phyloP scores from a whole-genome alignment of 2,797 vertebrate species.

The Holocentrus rufus region DNA sequence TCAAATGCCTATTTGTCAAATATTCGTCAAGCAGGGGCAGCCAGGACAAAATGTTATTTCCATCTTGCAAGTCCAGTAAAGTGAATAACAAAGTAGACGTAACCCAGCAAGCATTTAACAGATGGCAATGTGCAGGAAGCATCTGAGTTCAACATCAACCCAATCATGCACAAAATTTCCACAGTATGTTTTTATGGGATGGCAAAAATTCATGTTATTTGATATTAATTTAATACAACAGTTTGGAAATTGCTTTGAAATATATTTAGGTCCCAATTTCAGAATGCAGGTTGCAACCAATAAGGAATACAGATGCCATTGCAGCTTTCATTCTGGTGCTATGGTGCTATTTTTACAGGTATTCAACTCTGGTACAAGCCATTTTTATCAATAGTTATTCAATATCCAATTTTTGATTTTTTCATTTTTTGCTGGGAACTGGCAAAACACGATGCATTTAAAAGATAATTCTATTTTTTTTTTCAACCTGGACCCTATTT shows the following conservation, averaged over 20 bases:
- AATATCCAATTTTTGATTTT: too few species aligned
- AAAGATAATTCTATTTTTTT: too few species aligned
- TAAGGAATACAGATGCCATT: too few species aligned
- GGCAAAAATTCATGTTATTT: too few species aligned
- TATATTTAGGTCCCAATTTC: conserved; percentile 14
- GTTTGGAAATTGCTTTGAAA: not conserved
- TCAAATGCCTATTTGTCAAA: conserved; percentile 29
- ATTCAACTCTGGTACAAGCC: too few species aligned
- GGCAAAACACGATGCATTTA: too few species aligned
- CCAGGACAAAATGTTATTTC: conserved; percentile 33
- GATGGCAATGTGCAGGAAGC: conserved; percentile 51
- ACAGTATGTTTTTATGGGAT: conserved; percentile 28
- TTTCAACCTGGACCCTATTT: too few species aligned
- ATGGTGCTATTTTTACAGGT: too few species aligned
- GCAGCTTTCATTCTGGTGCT: too few species aligned
- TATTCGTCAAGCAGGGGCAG: conserved; percentile 30
- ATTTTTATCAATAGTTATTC: too few species aligned
- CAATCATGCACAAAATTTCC: conserved; percentile 38
- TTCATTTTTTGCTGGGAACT: too few species aligned
- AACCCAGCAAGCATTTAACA: conserved; percentile 37
- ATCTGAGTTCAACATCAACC: conserved; percentile 48
- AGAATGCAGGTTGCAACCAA: too few species aligned
- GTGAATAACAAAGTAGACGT: conserved; percentile 36
- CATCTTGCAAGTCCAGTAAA: conserved; percentile 44
- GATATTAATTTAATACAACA: conserved; percentile 7